Percentiles rank a stretch among this genome's conserved stretches.
phyloP scores from a whole-genome alignment of 2,113 vertebrate species.

The Podilymbus podiceps region DNA sequence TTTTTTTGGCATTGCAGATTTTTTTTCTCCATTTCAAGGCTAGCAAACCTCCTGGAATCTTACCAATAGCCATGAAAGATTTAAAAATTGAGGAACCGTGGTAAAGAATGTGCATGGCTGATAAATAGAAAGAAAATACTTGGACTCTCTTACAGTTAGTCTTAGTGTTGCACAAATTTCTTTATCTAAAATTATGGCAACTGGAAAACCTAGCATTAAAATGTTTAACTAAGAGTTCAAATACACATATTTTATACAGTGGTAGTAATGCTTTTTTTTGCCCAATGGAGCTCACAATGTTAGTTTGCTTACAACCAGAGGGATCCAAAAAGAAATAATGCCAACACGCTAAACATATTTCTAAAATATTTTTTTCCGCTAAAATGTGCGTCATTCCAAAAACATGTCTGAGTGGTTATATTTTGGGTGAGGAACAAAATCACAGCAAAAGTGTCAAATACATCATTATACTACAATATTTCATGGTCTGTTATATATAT shows the following conservation, averaged over 20 bases:
- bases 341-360: slow-evolving; percentile 46
- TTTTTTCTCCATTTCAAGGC: slow-evolving; percentile 76
- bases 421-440: slow-evolving; percentile 57
- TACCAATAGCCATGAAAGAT: slow-evolving; percentile 72
- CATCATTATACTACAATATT: background rate
- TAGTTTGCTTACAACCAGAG: slow-evolving; percentile 41
- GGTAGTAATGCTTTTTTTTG: slow-evolving; percentile 12
- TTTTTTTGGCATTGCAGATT: slow-evolving; percentile 71
- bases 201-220: slow-evolving; percentile 6
- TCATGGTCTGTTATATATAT: background rate
- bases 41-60: slow-evolving; percentile 76
- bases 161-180: slow-evolving; percentile 7
- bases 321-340: slow-evolving; percentile 57
- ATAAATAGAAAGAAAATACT: slow-evolving; percentile 65
- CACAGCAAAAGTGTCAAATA: slow-evolving; percentile 19
- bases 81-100: slow-evolving; percentile 74
- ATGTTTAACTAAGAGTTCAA: slow-evolving; percentile 38
- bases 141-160: background rate
- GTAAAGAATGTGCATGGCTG: slow-evolving; percentile 67
- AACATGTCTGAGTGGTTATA: slow-evolving; percentile 50
- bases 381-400: slow-evolving; percentile 49
- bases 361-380: slow-evolving; percentile 57
- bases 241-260: background rate
- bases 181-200: slow-evolving; percentile 41
- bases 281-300: background rate